Percentiles rank a stretch among this genome's conserved stretches.
phyloP scores from a whole-genome alignment of 2,888 invertebrate species.

The Tetragonula carbonaria region DNA sequence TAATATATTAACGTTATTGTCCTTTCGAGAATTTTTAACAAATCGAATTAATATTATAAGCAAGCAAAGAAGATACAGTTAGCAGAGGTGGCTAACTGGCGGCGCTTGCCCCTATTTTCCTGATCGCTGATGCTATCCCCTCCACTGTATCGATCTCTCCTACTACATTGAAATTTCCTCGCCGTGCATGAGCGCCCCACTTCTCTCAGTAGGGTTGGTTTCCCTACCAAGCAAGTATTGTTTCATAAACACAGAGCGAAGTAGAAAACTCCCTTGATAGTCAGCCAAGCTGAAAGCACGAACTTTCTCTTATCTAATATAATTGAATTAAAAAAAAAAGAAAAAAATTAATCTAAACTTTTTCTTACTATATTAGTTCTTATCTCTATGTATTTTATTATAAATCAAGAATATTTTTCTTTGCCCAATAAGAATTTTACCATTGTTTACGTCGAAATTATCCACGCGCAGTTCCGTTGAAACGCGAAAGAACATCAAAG shows the following conservation, averaged over 20 bases:
- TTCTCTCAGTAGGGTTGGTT: no score
- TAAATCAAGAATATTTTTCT: background rate
- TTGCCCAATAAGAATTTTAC: background rate
- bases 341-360: background rate
- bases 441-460: background rate
- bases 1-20: background rate
- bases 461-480: background rate
- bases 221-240: background rate
- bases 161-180: no score
- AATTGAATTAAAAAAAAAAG: background rate
- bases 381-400: background rate
- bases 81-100: no score
- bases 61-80: background rate
- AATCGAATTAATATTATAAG: background rate
- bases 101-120: no score
- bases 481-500: background rate
- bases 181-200: no score
- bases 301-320: background rate
- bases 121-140: no score
- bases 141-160: no score
- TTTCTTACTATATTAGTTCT: background rate
- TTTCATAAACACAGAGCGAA: background rate
- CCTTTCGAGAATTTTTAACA: background rate
- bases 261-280: background rate
- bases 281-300: background rate